Evolutionary conservation across 2,113 vertebrate species (phyloP), one percentile per base, ranked within the genome.

Genomic region (Pedetes capensis): DNA sequence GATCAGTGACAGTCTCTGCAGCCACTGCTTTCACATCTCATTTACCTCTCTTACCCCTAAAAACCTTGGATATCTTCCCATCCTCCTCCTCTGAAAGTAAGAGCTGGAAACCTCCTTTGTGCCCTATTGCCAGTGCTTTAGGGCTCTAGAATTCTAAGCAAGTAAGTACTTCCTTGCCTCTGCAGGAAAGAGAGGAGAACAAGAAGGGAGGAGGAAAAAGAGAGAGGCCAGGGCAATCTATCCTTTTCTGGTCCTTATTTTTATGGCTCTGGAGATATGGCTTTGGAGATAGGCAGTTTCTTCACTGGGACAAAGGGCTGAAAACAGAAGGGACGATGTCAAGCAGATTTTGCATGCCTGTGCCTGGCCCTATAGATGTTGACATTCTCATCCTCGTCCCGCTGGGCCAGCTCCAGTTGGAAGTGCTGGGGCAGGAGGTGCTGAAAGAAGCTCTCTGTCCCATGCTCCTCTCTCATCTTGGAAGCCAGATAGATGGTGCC

Each of bases 391-490:
- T 98, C 89, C 11, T 97, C 96, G 66, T 99, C 97, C 63, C 97
- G 96, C 32, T 98, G 96, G 88, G 98, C 96, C 80, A 99, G 97
- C 93, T 98, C 97, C 82, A 98, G 96, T 4, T 96, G 74, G 90
- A 99, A 99, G 95, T 98, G 97, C 66, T 94, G 96, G 1, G 98
- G 98, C 57, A 99, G 97, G 79, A 97, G 76, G 22, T 98, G 93
- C 34, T 98, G 96, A 76, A 98, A 99, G 97, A 99, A 99, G 76
- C 44, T 32, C 5, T 90, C 91, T 1, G 99, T 98, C 76, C 95
- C 75, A 0, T 99, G 99, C 76, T 99, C 99, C 85, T 95, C 80
- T 29, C 99, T 97, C 98, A 99, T 99, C 96, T 99, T 99, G 89
- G 99, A 99, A 0, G 98, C 98, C n/a, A 99, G 97, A 87, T 99